Conservation (phyloP, 2,797 vertebrate species). For the Merluccius polli region DNA sequence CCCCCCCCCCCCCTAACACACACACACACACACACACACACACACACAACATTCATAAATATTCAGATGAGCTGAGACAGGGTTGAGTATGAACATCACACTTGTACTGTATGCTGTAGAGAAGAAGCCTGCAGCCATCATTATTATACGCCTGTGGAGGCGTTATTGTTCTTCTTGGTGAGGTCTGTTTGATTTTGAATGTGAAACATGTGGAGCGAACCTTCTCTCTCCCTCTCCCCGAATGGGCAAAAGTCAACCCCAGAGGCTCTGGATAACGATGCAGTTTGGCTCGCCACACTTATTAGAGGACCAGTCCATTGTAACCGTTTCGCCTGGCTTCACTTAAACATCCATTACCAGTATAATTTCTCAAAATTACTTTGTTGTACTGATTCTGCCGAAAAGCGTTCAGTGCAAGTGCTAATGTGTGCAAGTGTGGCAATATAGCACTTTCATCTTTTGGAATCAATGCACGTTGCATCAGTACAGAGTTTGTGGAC, state of each 20-base stretch:
- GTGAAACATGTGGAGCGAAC: constrained; percentile 38
- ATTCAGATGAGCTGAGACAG: constrained; percentile 57
- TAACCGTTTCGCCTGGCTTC: background rate
- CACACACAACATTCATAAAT: constrained; percentile 64
- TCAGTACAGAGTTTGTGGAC: background rate
- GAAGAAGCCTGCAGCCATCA: constrained; percentile 28
- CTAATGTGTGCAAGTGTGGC: no score
- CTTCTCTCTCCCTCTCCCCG: constrained; percentile 14
- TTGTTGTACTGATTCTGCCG: no score
- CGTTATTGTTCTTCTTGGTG: constrained; percentile 31
- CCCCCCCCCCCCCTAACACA: no score
- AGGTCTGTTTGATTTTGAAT: constrained; percentile 51
- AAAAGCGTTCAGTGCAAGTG: no score
- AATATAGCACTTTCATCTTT: background rate
- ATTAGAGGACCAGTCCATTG: background rate
- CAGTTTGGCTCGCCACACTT: background rate
- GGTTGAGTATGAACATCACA: constrained; percentile 25
- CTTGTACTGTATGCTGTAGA: constrained; percentile 10
- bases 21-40: background rate
- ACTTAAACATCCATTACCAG: background rate
- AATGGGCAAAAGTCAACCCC: constrained; percentile 52
- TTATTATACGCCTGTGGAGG: constrained; percentile 26
- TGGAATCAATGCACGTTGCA: background rate
- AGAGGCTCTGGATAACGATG: constrained; percentile 25
- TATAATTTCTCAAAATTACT: background rate